phyloP scores from a whole-genome alignment of 2,797 vertebrate genomes.

The Peromyscus aztecus region DNA sequence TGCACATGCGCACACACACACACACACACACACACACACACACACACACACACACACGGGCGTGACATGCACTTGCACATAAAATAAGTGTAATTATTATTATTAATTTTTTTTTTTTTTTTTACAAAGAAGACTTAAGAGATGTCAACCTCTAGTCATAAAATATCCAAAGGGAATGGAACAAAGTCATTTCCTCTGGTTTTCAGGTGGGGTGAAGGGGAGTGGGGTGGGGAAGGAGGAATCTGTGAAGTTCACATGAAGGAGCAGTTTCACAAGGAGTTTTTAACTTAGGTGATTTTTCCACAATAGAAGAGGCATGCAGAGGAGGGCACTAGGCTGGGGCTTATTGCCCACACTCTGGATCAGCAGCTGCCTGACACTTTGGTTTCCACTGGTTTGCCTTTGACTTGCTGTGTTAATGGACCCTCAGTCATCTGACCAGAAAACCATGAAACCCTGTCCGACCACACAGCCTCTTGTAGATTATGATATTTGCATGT shows the following conservation, averaged over 20 bases:
- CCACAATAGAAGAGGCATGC: neutral
- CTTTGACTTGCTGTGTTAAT: neutral
- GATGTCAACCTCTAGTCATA: neutral
- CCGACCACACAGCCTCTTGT: neutral
- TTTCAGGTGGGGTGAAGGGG: neutral
- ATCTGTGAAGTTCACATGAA: neutral
- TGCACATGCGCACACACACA: no score
- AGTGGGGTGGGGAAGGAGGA: neutral
- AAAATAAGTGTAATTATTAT: neutral
- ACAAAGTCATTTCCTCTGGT: constrained; percentile 23
- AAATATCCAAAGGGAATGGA: neutral
- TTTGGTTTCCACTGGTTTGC: neutral
- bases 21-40: no score
- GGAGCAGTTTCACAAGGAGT: neutral
- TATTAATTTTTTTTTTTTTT: neutral
- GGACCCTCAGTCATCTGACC: neutral
- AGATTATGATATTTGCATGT: neutral
- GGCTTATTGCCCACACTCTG: no score
- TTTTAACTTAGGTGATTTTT: neutral
- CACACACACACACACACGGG: no score
- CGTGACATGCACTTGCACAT: neutral
- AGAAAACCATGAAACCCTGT: neutral
- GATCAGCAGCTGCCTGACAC: neutral
- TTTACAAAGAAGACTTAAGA: neutral
- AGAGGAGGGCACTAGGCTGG: neutral